Evolutionary conservation across 2,113 vertebrate species (phyloP).

Genomic region (Mobula birostris): DNA sequence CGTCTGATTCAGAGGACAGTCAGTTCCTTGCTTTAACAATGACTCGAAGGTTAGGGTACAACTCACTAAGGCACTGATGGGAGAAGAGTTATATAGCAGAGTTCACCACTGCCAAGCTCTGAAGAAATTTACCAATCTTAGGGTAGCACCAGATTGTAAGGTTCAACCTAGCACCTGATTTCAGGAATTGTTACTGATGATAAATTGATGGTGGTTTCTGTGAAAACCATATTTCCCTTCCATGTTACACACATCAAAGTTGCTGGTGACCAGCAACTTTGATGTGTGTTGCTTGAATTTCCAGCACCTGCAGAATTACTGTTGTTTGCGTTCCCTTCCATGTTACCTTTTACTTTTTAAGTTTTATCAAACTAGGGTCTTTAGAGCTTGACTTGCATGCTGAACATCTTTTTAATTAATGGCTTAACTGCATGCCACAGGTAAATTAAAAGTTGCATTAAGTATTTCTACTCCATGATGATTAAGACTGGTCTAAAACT

Average conservation of each 20-base stretch:
- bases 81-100: no score
- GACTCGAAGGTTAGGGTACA: no score
- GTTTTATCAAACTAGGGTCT: not conserved
- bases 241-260: not conserved
- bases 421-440: not conserved
- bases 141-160: not conserved
- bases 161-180: not conserved
- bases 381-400: not conserved
- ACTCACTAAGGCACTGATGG: no score
- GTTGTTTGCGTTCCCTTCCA: no score
- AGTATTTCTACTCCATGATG: not conserved
- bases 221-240: not conserved
- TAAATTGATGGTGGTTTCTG: not conserved
- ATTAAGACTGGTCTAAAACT: not conserved
- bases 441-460: not conserved
- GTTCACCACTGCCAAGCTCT: no score
- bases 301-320: no score
- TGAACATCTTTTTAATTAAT: not conserved
- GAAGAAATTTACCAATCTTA: not conserved
- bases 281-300: no score
- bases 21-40: no score
- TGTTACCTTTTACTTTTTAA: not conserved
- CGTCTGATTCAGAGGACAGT: no score
- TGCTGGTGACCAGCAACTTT: no score
- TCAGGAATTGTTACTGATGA: no score